Percentiles rank a stretch among this genome's conserved stretches.
phyloP scores from a whole-genome alignment of 2,797 vertebrate genomes.

The Coranthus polyacanthus region DNA sequence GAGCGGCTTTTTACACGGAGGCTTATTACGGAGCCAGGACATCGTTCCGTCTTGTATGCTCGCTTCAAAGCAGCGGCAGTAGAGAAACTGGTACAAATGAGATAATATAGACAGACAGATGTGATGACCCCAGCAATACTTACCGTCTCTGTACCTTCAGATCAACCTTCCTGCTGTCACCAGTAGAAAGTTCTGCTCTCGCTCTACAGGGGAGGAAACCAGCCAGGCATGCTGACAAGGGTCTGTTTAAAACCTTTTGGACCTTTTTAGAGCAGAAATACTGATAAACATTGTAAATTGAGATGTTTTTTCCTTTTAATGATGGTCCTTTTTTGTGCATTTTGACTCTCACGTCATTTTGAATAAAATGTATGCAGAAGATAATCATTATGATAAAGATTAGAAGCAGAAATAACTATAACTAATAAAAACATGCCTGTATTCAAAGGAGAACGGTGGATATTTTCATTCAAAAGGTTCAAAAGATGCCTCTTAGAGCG shows the following conservation, averaged over 20 bases:
- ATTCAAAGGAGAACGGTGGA: slow-evolving; percentile 6
- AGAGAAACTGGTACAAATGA: slow-evolving; percentile 22
- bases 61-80: slow-evolving; percentile 1
- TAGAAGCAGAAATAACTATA: background rate
- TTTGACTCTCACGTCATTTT: background rate
- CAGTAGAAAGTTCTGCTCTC: slow-evolving; percentile 7
- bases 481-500: slow-evolving; percentile 6
- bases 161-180: slow-evolving; percentile 29
- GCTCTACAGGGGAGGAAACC: background rate
- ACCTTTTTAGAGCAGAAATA: background rate
- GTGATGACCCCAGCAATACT: slow-evolving; percentile 21
- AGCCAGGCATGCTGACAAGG: background rate
- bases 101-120: slow-evolving; percentile 29
- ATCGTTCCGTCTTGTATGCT: too few relatives aligned
- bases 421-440: slow-evolving; percentile 20
- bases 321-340: background rate
- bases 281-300: background rate
- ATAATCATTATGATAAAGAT: slow-evolving; percentile 13
- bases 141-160: slow-evolving; percentile 27
- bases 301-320: background rate
- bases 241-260: slow-evolving; percentile 8
- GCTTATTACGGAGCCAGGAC: slow-evolving; percentile 14
- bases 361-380: slow-evolving; percentile 4
- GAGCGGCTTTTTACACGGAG: background rate
- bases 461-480: slow-evolving; percentile 35